Conservation (phyloP, 2,113 vertebrate genomes). For the Arvicanthis niloticus region DNA sequence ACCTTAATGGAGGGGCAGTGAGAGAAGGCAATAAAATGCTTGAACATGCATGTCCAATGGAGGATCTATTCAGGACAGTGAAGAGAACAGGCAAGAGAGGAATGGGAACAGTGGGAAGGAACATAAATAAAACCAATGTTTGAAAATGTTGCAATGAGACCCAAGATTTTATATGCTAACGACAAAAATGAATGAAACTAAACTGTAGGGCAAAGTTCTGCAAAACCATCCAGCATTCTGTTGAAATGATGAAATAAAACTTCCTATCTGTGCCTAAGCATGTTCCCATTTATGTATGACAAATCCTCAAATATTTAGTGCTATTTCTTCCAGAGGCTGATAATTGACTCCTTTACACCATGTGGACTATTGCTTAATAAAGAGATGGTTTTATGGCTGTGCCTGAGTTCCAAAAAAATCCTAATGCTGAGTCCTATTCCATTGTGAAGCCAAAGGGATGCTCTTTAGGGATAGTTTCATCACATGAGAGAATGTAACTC, state of each 20-base stretch:
- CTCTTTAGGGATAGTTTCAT: constrained; percentile 30
- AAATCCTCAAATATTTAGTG: background rate
- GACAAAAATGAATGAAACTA: background rate
- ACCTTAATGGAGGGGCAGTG: background rate
- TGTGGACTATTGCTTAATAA: background rate
- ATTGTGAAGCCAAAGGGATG: constrained; percentile 14
- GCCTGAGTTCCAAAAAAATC: background rate
- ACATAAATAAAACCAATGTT: background rate
- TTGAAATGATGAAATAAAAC: background rate
- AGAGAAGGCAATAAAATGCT: background rate
- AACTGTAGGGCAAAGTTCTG: too few relatives aligned
- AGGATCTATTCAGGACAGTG: background rate
- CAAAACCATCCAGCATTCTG: background rate
- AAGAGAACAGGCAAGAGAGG: background rate
- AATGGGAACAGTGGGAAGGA: background rate
- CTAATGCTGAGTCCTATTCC: background rate
- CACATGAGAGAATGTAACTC: constrained; percentile 21
- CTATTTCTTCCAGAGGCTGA: background rate
- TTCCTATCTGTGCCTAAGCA: background rate
- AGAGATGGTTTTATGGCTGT: background rate
- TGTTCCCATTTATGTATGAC: background rate
- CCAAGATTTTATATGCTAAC: background rate
- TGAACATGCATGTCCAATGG: background rate
- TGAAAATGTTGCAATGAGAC: background rate
- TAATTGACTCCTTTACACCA: background rate